A percentile compares a stretch with the other conserved stretches of the same genome.
phyloP scores from a whole-genome alignment of 2,797 vertebrate species.

The Rhincodon typus region DNA sequence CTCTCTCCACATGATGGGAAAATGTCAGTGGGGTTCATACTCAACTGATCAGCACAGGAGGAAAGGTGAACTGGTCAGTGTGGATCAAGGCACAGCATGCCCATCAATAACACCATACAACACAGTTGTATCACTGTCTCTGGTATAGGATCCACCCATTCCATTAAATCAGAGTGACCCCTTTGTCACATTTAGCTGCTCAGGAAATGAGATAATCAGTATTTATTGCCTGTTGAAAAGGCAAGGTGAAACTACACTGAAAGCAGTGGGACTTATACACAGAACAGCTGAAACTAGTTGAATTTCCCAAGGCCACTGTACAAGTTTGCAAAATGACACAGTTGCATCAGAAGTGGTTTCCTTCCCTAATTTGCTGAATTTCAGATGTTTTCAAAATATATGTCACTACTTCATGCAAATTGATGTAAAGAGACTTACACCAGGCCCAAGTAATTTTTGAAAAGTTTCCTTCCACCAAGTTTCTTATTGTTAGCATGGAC shows the following conservation, averaged over 20 bases:
- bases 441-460: background rate
- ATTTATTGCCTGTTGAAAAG: background rate
- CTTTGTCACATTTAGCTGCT: background rate
- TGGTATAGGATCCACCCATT: background rate
- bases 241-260: background rate
- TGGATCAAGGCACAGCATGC: background rate
- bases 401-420: background rate
- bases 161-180: background rate
- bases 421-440: background rate
- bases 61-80: background rate
- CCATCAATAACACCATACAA: background rate
- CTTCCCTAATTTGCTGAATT: slow-evolving; percentile 4
- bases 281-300: background rate
- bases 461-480: background rate
- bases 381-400: background rate
- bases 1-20: background rate
- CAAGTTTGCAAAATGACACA: background rate
- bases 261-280: background rate
- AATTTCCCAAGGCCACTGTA: too few species aligned
- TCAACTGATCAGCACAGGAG: background rate
- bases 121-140: background rate
- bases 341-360: slow-evolving; percentile 22
- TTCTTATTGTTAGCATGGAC: slow-evolving; percentile 12
- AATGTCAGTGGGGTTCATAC: background rate
- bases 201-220: background rate